Conservation (phyloP, 1,140 invertebrate genomes). For the Drosophila asahinai region DNA sequence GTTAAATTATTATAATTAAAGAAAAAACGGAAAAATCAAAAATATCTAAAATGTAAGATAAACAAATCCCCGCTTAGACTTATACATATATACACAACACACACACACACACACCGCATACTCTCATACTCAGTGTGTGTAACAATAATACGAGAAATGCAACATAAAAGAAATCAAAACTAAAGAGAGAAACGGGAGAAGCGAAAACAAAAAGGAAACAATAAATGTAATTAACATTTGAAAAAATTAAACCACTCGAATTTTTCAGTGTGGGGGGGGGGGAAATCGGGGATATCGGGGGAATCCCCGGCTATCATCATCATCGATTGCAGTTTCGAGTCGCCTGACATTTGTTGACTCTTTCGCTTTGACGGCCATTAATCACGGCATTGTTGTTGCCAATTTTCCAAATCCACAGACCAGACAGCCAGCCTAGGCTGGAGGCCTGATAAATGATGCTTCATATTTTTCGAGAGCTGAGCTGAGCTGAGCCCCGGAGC, state of each 20-base stretch:
- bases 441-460: slow-evolving; percentile 76
- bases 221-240: slow-evolving; percentile 66
- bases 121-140: slow-evolving; percentile 4
- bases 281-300: background rate
- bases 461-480: slow-evolving; percentile 66
- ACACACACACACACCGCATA: slow-evolving; percentile 6
- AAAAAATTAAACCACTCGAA: slow-evolving; percentile 32
- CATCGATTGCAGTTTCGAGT: slow-evolving; percentile 38
- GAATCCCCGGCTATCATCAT: background rate
- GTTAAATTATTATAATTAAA: slow-evolving; percentile 23
- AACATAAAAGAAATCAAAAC: slow-evolving; percentile 56
- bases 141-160: slow-evolving; percentile 19
- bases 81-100: slow-evolving; percentile 41
- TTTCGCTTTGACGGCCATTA: slow-evolving; percentile 82
- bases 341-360: slow-evolving; percentile 79
- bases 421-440: slow-evolving; percentile 27
- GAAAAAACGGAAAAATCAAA: slow-evolving; percentile 21
- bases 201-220: slow-evolving; percentile 44
- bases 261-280: background rate
- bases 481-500: slow-evolving; percentile 21
- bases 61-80: slow-evolving; percentile 38
- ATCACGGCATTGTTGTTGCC: slow-evolving; percentile 81
- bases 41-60: slow-evolving; percentile 52
- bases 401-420: slow-evolving; percentile 71
- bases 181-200: slow-evolving; percentile 35